phyloP scores from a whole-genome alignment of 2,888 invertebrate genomes.

The Zhuqinia jingwanae region DNA sequence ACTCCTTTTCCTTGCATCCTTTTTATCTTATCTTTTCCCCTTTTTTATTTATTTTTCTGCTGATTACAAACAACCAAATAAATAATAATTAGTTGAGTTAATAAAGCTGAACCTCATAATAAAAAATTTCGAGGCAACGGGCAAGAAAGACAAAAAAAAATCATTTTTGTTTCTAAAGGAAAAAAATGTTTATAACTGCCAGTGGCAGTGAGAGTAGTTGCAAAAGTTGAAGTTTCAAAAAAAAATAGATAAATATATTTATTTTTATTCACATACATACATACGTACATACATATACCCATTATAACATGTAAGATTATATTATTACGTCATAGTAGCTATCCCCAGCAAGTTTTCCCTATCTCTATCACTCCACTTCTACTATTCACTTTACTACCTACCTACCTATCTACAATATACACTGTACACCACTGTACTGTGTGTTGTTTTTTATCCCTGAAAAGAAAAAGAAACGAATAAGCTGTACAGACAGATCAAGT shows the following conservation, averaged over 20 bases:
- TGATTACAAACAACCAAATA: conserved; percentile 22
- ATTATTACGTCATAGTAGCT: too few relatives aligned
- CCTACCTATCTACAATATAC: background rate
- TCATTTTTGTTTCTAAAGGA: conserved; percentile 6
- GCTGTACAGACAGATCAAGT: background rate
- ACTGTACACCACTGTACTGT: background rate
- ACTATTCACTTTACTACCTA: too few relatives aligned
- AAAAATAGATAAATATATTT: background rate
- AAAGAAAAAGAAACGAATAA: background rate
- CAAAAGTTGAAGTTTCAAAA: conserved; percentile 8
- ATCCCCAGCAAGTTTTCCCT: too few relatives aligned
- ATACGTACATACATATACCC: too few relatives aligned
- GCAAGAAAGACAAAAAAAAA: conserved; percentile 6
- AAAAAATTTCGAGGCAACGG: background rate
- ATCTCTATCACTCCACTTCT: too few relatives aligned
- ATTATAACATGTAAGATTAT: too few relatives aligned
- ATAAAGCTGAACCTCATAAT: conserved; percentile 21
- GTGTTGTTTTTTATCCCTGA: background rate
- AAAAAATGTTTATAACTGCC: too few relatives aligned
- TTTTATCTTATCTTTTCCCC: background rate
- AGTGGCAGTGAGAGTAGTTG: conserved; percentile 6
- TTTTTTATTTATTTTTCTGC: background rate
- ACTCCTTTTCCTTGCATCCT: background rate
- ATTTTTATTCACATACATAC: too few relatives aligned
- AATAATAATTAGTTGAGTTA: conserved; percentile 40